Percentiles rank a stretch among this genome's conserved stretches.
Conservation (phyloP, 2,888 invertebrate species). For the Parnassius smintheus region DNA sequence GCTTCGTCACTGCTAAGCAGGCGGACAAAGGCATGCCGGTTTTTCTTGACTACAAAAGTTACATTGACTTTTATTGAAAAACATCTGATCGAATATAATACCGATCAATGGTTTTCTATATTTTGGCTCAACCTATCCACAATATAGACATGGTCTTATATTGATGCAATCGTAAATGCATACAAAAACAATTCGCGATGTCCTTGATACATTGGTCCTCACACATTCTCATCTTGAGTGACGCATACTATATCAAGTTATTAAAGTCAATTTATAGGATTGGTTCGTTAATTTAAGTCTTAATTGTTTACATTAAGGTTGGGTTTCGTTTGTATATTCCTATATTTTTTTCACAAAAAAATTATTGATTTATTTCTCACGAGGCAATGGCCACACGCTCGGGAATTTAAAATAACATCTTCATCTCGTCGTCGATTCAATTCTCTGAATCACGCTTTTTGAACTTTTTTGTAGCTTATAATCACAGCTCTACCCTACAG, state of each 20-base stretch:
- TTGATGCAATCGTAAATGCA: constrained; percentile 38
- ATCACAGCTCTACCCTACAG: no score
- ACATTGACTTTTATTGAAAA: no score
- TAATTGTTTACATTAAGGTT: not conserved
- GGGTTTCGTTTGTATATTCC: not conserved
- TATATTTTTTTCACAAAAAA: not conserved
- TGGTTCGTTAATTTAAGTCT: constrained; percentile 11
- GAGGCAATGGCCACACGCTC: constrained; percentile 28
- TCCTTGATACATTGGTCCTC: constrained; percentile 69
- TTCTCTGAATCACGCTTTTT: constrained; percentile 26
- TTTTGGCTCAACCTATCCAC: no score
- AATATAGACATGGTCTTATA: constrained; percentile 19
- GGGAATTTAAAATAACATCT: constrained; percentile 33
- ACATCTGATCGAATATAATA: no score
- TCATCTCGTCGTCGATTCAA: constrained; percentile 30
- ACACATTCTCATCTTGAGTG: constrained; percentile 61
- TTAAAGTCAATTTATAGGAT: constrained; percentile 11
- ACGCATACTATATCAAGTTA: constrained; percentile 46
- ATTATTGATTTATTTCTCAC: constrained; percentile 26
- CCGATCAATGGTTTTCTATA: no score
- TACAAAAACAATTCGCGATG: constrained; percentile 53
- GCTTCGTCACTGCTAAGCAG: no score
- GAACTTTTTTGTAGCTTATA: constrained; percentile 1
- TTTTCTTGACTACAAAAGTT: no score
- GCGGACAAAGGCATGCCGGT: no score